These are phyloP conservation scores for Cheilosia soror DNA, from an alignment of 2,888 invertebrate species.

Conservation along the genomic window DNA sequence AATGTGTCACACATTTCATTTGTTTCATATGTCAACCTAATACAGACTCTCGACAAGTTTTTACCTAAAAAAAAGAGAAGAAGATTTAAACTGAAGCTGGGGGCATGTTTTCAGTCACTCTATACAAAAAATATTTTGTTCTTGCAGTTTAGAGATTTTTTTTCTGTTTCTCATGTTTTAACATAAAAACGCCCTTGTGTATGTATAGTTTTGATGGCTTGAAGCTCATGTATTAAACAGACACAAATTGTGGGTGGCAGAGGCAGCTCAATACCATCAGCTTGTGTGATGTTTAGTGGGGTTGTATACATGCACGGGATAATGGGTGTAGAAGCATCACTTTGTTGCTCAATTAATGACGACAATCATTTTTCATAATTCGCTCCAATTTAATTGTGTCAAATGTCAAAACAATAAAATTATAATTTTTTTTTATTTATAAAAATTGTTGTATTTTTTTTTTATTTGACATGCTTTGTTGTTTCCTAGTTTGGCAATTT, in stretches of 20 bases:
- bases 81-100: slow-evolving; percentile 4
- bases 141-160: slow-evolving; percentile 1
- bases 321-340: slow-evolving; percentile 45
- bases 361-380: slow-evolving; percentile 75
- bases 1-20: slow-evolving; percentile 56
- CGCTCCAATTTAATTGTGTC: slow-evolving; percentile 74
- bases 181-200: slow-evolving; percentile 30
- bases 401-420: slow-evolving; percentile 73
- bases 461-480: neutral
- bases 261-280: slow-evolving; percentile 9
- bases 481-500: neutral
- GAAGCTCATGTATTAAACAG: slow-evolving; percentile 47
- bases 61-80: slow-evolving; percentile 31
- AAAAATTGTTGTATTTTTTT: neutral
- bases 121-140: neutral
- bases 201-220: slow-evolving; percentile 3
- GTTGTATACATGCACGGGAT: slow-evolving; percentile 5
- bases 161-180: slow-evolving; percentile 8
- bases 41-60: slow-evolving; percentile 14
- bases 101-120: neutral
- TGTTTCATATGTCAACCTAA: slow-evolving; percentile 37
- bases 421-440: slow-evolving; percentile 18
- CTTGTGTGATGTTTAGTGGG: neutral
- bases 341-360: slow-evolving; percentile 69
- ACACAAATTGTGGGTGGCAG: slow-evolving; percentile 65